These are phyloP conservation scores for Ceratina australensis DNA, from an alignment of 1,140 invertebrate genomes.

Conservation along the genomic window DNA sequence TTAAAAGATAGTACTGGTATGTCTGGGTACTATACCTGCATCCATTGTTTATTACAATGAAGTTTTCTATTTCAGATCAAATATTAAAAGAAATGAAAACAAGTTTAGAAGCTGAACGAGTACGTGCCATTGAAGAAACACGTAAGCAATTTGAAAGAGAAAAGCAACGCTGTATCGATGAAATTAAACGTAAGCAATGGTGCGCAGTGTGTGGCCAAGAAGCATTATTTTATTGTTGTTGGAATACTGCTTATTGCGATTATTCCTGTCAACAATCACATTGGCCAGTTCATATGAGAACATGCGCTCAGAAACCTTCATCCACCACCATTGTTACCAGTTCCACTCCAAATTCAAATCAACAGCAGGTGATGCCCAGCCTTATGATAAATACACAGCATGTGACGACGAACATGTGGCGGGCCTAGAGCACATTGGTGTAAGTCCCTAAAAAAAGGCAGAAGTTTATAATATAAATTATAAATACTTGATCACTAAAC, in stretches of 20 bases:
- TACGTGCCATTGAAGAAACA: slow-evolving; percentile 82
- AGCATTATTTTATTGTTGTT: slow-evolving; percentile 95
- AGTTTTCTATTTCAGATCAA: slow-evolving; percentile 69
- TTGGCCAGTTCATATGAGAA: slow-evolving; percentile 83
- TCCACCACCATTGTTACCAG: slow-evolving; percentile 46
- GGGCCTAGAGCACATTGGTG: slow-evolving; percentile 62
- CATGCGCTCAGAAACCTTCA: slow-evolving; percentile 74
- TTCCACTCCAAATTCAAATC: slow-evolving; percentile 42
- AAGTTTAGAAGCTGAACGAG: slow-evolving; percentile 84
- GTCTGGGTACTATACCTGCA: not conserved
- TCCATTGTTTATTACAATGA: not conserved
- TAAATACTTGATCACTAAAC: slow-evolving; percentile 26
- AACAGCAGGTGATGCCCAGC: slow-evolving; percentile 70
- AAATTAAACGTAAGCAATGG: slow-evolving; percentile 92
- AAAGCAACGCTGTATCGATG: slow-evolving; percentile 84
- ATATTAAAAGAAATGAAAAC: slow-evolving; percentile 84
- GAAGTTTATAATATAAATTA: slow-evolving; percentile 26
- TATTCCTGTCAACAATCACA: slow-evolving; percentile 89
- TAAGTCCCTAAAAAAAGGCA: slow-evolving; percentile 43
- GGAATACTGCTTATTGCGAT: slow-evolving; percentile 96
- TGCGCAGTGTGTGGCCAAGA: slow-evolving; percentile 92
- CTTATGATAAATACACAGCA: slow-evolving; percentile 65
- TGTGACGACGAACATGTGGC: slow-evolving; percentile 57
- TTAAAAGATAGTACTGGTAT: slow-evolving; percentile 82
- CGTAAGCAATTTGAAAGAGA: slow-evolving; percentile 83